Evolutionary conservation across 92 coral and sea anemone species (phyloP), one percentile per base, ranked within the genome.

Genomic region (Plumapathes pennacea): DNA sequence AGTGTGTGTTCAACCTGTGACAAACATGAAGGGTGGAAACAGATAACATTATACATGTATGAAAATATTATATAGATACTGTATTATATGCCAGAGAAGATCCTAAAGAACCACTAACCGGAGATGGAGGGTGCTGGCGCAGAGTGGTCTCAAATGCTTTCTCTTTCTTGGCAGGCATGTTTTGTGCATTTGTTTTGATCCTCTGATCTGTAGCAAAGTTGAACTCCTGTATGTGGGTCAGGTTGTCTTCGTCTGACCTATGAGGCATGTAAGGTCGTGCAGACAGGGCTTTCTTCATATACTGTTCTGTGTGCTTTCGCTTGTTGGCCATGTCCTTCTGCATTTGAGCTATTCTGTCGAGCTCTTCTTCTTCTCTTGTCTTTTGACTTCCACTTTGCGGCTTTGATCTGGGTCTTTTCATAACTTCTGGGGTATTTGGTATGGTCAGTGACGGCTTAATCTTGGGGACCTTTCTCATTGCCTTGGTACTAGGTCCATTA

Each of bases 121-220:
- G 97, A 47, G 99, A 94, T 17, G 76, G 80, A 12, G 99, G 97
- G 49, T 94, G 99, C 19, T 94, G 89, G 31, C 99, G 77, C 27
- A 94, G 62, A 11, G 87, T 75, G 11, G 83, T 83, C 51, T 66
- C 50, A 59, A 94, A 94, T 58, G 55, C 82, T 69, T 94, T 80
- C 4, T 69, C 85, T 4, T 44, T 52, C 19, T 64, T 71, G 0
- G 60, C 54, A 25, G 61, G 72, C 11, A 52, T 37, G 52, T 51
- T 48, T 33, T 76, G 55, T 29, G 51, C 37, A 60, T 76, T 57
- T 9, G 62, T 69, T 48, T 81, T 52, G 44, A 94, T 82, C 40
- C 99, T 69, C 8, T 84, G 79, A 56, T 89, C 99, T 13, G 96
- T 89, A 49, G 86, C 94, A 65, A 94, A 94, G 61, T 94, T 94